Conservation (phyloP, 2,113 vertebrate genomes). For the Nicator chloris region DNA sequence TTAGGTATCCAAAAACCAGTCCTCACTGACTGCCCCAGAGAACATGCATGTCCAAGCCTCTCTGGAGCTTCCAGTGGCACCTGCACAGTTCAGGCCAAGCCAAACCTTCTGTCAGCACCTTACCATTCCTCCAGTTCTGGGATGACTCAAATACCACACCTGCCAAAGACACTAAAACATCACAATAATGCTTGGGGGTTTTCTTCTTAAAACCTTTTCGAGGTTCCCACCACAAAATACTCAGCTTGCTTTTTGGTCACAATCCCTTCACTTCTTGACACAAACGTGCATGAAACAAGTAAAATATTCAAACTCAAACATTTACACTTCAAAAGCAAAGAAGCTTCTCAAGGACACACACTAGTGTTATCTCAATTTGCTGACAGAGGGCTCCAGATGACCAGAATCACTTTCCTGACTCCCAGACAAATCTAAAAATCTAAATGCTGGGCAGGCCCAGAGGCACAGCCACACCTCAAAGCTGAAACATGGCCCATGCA, state of each 20-base stretch:
- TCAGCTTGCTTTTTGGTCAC: neutral
- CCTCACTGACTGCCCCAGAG: accelerated
- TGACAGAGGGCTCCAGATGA: neutral
- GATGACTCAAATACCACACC: neutral
- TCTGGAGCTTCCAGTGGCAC: neutral
- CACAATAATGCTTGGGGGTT: neutral
- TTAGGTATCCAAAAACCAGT: neutral
- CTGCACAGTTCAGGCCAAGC: neutral
- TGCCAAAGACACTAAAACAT: neutral
- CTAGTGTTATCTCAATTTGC: neutral
- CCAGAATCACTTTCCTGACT: neutral
- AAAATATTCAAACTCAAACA: neutral
- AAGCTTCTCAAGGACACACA: neutral
- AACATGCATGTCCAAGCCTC: accelerated
- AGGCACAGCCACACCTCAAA: too few relatives aligned
- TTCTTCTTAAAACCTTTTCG: neutral
- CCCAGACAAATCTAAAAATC: neutral
- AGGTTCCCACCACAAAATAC: neutral
- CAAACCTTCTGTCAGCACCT: neutral
- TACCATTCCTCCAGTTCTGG: neutral
- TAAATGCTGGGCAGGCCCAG: neutral
- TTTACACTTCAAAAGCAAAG: neutral
- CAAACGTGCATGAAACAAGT: accelerated
- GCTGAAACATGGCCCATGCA: neutral
- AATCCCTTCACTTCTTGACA: neutral